A percentile compares a stretch with the other conserved stretches of the same genome.
These are phyloP conservation scores for Drosophila putrida DNA, from an alignment of 2,888 invertebrate genomes.

Conservation along the genomic window DNA sequence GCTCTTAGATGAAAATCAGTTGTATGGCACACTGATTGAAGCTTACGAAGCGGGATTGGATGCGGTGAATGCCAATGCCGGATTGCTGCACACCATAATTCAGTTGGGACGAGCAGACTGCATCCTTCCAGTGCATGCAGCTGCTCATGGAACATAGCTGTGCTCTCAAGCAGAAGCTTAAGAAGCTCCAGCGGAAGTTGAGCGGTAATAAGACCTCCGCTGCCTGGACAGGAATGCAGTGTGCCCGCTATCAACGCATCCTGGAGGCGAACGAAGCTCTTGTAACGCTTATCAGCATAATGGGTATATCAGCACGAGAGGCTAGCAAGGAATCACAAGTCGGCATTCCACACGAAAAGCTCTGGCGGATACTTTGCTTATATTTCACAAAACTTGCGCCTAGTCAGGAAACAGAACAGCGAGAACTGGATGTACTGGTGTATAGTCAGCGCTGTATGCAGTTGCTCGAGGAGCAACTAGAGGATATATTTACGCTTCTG, in stretches of 20 bases:
- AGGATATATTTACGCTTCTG: conserved; percentile 89
- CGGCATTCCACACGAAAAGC: conserved; percentile 87
- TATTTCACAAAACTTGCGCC: conserved; percentile 80
- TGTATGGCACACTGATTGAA: conserved; percentile 86
- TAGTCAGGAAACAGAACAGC: conserved; percentile 72
- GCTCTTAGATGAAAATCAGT: conserved; percentile 88
- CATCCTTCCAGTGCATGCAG: conserved; percentile 91
- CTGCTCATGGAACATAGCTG: conserved; percentile 90
- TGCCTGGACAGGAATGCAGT: conserved; percentile 83
- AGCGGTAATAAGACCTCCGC: conserved; percentile 85
- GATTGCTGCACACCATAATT: conserved; percentile 87
- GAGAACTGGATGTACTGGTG: conserved; percentile 46
- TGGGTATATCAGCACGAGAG: conserved; percentile 88
- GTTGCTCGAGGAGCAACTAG: conserved; percentile 87
- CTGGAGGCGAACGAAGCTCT: conserved; percentile 88
- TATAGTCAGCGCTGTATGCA: conserved; percentile 74
- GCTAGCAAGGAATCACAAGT: conserved; percentile 86
- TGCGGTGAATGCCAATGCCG: conserved; percentile 89
- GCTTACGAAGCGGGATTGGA: conserved; percentile 90
- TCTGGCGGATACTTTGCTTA: conserved; percentile 90
- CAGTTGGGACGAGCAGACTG: conserved; percentile 88
- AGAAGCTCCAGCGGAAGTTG: conserved; percentile 91
- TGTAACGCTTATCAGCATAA: conserved; percentile 87
- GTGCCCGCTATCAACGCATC: conserved; percentile 86
- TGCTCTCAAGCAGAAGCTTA: conserved; percentile 92